phyloP scores from a whole-genome alignment of 2,797 vertebrate genomes.

The Girardinus metallicus region DNA sequence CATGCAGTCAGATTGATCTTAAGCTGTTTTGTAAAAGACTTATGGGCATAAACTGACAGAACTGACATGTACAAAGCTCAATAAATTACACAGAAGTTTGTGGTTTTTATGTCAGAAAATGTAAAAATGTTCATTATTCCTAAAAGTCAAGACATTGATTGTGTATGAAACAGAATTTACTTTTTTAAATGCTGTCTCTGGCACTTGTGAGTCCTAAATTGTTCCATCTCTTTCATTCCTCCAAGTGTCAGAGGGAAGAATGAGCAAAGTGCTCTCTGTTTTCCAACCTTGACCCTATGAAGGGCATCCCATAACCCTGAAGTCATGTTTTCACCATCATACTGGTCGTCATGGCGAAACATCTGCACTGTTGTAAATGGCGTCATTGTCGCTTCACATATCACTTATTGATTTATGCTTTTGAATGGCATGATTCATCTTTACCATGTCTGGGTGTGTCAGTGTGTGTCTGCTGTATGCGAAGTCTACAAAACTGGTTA shows the following conservation, averaged over 20 bases:
- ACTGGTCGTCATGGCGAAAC: constrained; percentile 79
- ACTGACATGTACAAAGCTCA: neutral
- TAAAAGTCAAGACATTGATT: neutral
- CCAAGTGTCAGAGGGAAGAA: constrained; percentile 19
- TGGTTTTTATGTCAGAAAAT: neutral
- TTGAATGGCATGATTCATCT: constrained; percentile 54
- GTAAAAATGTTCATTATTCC: neutral
- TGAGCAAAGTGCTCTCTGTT: constrained; percentile 34
- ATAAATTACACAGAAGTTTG: neutral
- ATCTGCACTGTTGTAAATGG: constrained; percentile 80
- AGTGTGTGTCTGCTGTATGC: constrained; percentile 41
- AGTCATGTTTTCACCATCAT: constrained; percentile 67
- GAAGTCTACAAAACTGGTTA: constrained; percentile 47
- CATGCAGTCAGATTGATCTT: neutral
- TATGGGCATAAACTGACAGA: neutral
- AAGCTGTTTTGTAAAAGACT: neutral
- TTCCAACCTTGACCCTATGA: constrained; percentile 66
- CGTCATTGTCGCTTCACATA: constrained; percentile 67
- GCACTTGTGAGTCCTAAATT: constrained; percentile 16
- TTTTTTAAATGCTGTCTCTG: neutral
- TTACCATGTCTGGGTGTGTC: constrained; percentile 20
- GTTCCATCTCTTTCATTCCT: constrained; percentile 27
- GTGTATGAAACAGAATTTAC: neutral
- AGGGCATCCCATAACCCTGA: constrained; percentile 50
- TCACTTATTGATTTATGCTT: constrained; percentile 56